Percentiles rank a stretch among this genome's conserved stretches.
Conservation (phyloP, 1,140 invertebrate species). For the Lepidotrigona ventralis region DNA sequence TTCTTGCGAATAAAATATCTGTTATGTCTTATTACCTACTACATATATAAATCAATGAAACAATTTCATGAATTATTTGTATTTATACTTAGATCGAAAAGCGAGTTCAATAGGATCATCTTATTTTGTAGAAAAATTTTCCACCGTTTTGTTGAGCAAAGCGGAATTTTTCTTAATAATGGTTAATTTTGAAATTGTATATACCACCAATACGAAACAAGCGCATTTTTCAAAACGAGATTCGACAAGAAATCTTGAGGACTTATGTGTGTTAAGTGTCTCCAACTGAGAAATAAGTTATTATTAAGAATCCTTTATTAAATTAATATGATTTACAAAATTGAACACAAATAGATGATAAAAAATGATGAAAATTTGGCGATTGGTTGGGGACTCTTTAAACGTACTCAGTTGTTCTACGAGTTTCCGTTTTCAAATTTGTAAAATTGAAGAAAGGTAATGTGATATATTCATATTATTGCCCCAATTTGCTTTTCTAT, state of each 20-base stretch:
- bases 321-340: neutral
- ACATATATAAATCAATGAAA: conserved; percentile 23
- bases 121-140: conserved; percentile 14
- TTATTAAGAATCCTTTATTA: neutral
- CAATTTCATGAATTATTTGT: conserved; percentile 12
- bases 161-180: neutral
- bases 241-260: conserved; percentile 1
- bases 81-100: neutral
- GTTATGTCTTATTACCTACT: conserved; percentile 68
- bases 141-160: conserved; percentile 32
- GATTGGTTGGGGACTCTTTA: conserved; percentile 27
- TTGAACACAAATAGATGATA: neutral
- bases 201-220: neutral
- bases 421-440: conserved; percentile 49
- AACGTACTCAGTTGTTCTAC: conserved; percentile 2
- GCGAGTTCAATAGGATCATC: neutral
- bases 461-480: conserved; percentile 65
- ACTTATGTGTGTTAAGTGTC: conserved; percentile 18
- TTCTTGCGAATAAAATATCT: conserved; percentile 62
- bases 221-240: conserved; percentile 18
- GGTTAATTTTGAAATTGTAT: conserved; percentile 16
- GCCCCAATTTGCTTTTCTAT: conserved; percentile 70
- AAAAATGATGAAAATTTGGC: neutral
- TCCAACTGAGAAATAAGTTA: conserved; percentile 5
- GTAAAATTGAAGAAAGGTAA: conserved; percentile 64